Percentiles rank a stretch among this genome's conserved stretches.
Conservation (phyloP, 2,113 vertebrate species). For the Hyperopisus bebe region DNA sequence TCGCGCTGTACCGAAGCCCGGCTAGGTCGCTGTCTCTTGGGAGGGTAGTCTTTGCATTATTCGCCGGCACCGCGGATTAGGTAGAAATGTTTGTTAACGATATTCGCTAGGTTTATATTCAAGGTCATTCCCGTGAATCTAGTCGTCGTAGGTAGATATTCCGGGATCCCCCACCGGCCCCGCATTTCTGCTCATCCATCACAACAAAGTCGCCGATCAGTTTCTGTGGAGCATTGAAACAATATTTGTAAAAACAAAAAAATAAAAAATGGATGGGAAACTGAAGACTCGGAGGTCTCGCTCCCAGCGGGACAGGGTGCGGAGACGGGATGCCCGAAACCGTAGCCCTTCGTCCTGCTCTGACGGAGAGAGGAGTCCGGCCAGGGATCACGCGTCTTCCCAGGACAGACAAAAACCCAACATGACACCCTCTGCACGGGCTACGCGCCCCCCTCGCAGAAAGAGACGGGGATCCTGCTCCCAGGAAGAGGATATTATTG, state of each 20-base stretch:
- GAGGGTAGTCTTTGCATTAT: background rate
- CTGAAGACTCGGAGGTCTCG: constrained; percentile 61
- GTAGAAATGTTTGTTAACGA: constrained; percentile 9
- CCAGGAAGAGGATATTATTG: constrained; percentile 71
- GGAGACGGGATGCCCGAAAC: constrained; percentile 57
- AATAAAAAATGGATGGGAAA: constrained; percentile 58
- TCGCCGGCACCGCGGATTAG: background rate
- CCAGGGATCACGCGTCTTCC: constrained; percentile 56
- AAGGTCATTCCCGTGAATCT: constrained; percentile 35
- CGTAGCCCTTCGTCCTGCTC: constrained; percentile 63
- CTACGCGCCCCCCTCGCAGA: constrained; percentile 53
- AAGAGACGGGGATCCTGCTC: constrained; percentile 65
- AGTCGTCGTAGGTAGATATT: background rate
- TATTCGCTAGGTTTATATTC: constrained; percentile 30
- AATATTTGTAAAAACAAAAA: constrained; percentile 29
- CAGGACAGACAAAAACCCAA: constrained; percentile 42
- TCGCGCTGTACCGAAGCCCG: background rate
- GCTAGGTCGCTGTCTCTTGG: background rate
- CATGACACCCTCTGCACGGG: constrained; percentile 32
- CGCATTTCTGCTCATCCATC: background rate
- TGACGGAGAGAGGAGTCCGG: constrained; percentile 57
- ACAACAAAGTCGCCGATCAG: background rate
- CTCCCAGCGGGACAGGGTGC: constrained; percentile 61
- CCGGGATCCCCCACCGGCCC: background rate
- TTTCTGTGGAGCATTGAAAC: background rate